phyloP scores from a whole-genome alignment of 2,113 vertebrate genomes.

The Aleadryas rufinucha region DNA sequence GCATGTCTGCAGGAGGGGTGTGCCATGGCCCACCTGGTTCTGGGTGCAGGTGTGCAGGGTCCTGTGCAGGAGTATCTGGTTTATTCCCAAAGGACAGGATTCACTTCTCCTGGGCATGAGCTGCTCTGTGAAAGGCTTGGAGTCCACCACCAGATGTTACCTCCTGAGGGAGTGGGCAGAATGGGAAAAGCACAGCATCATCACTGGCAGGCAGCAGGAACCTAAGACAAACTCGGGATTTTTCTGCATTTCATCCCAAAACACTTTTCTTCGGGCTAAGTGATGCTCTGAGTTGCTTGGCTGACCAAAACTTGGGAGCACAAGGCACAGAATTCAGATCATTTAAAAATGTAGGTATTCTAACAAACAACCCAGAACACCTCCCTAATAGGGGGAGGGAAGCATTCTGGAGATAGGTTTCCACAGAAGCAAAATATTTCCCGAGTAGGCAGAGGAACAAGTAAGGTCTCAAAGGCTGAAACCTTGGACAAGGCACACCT shows the following conservation, averaged over 20 bases:
- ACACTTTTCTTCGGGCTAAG: not conserved
- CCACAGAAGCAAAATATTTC: not conserved
- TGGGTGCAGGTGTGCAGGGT: fast-evolving
- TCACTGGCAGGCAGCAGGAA: not conserved
- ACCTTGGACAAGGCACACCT: not conserved
- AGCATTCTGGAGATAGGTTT: not conserved
- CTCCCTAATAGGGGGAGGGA: not conserved
- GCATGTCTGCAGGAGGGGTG: not conserved
- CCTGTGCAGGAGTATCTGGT: not conserved
- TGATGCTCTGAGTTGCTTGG: not conserved
- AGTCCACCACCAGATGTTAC: not conserved
- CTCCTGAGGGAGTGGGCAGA: not conserved
- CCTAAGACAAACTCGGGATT: not conserved
- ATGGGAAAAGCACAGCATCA: not conserved
- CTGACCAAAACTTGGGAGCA: not conserved
- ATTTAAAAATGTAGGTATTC: not conserved
- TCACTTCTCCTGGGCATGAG: not conserved
- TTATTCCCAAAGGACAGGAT: not conserved
- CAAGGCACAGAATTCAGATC: not conserved
- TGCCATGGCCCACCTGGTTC: not conserved
- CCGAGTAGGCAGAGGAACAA: not conserved
- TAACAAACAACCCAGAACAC: not conserved
- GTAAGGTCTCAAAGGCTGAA: not conserved
- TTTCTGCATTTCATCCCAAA: not conserved
- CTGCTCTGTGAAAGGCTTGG: not conserved